Base-by-base conservation (phyloP, 1,140 invertebrate species). In the Formica selysi region DNA sequence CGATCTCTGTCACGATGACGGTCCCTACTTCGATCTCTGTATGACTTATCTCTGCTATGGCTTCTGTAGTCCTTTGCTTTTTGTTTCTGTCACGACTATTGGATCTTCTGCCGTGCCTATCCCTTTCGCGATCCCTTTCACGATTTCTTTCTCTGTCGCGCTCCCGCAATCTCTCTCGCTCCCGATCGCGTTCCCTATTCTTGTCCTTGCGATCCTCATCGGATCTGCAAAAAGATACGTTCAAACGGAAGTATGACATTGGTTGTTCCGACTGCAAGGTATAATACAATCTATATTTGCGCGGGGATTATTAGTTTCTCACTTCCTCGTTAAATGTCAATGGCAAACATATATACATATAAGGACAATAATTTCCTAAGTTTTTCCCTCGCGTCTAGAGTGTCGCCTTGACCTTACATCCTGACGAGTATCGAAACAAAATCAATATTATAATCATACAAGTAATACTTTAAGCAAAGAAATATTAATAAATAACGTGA, bases 141-240 rank as follows among this genome's bases (percentile, higher is more conserved):
- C 93, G 86, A 48, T 89, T 84, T 84, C 92, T 88, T 11, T 94
- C 93, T 29, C 93, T 86, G 3, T 94, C 94, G 57, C 92, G 91
- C 48, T 94, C 93, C 73, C 92, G 78, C 32, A 90, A 86, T 57
- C 91, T 86, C 10, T 95, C 92, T 74, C 92, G 92, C 10, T 91
- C 93, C 64, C 93, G 93, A 0, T 93, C 93, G 51, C 91, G 91
- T 57, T 94, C 92, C 79, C 89, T 93, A 29, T 93, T 89, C 19
- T 92, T 93, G 41, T 94, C 93, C 70, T 92, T 92, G 70, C 94
- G 93, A 70, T 95, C 93, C 62, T 95, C 94, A 41, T 94, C 91
- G 57, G 93, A 94, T 65, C 94, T 95, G 88, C 59, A 93, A 94
- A 90, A 79, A 73, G 62, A 87, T 61, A 90, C 57, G 26, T 89